phyloP scores from a whole-genome alignment of 1,140 invertebrate species.

The Drosophila quadrilineata region DNA sequence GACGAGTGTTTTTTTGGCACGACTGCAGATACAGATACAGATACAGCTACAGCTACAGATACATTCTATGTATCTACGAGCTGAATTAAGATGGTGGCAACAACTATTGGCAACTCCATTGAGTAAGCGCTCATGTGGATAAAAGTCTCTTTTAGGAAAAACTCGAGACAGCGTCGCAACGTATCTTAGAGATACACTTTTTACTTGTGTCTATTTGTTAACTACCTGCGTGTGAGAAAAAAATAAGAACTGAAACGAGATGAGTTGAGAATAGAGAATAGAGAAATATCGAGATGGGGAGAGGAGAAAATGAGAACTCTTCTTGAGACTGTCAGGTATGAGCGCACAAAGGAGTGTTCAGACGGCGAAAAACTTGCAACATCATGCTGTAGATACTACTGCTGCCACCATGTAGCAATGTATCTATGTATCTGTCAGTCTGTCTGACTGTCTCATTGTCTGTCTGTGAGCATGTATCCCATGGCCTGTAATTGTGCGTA shows the following conservation, averaged over 20 bases:
- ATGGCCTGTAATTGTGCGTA: slow-evolving; percentile 69
- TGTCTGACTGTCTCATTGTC: too few relatives aligned
- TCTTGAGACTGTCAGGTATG: slow-evolving; percentile 40
- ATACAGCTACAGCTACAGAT: slow-evolving; percentile 18
- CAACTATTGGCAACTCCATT: slow-evolving; percentile 59
- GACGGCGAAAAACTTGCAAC: slow-evolving; percentile 57
- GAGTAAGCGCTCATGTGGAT: slow-evolving; percentile 63
- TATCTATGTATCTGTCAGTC: slow-evolving; percentile 26
- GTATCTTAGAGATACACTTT: slow-evolving; percentile 58
- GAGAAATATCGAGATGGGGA: too few relatives aligned
- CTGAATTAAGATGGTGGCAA: slow-evolving; percentile 72
- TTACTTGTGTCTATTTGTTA: slow-evolving; percentile 54
- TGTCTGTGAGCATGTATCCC: slow-evolving; percentile 24
- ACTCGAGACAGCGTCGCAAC: slow-evolving; percentile 5
- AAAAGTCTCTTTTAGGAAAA: slow-evolving; percentile 50
- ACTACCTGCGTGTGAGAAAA: slow-evolving; percentile 70
- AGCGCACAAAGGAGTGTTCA: slow-evolving; percentile 4
- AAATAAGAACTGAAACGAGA: too few relatives aligned
- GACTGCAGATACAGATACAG: slow-evolving; percentile 12
- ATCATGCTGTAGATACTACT: slow-evolving; percentile 45
- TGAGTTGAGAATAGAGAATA: too few relatives aligned
- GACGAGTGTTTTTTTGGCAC: slow-evolving; percentile 27
- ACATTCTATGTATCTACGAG: slow-evolving; percentile 27
- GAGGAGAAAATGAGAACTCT: too few relatives aligned
- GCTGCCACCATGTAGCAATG: not conserved